Evolutionary conservation across 2,797 vertebrate species (phyloP), one percentile per base, ranked within the genome.

Genomic region (Periophthalmus magnuspinnatus): DNA sequence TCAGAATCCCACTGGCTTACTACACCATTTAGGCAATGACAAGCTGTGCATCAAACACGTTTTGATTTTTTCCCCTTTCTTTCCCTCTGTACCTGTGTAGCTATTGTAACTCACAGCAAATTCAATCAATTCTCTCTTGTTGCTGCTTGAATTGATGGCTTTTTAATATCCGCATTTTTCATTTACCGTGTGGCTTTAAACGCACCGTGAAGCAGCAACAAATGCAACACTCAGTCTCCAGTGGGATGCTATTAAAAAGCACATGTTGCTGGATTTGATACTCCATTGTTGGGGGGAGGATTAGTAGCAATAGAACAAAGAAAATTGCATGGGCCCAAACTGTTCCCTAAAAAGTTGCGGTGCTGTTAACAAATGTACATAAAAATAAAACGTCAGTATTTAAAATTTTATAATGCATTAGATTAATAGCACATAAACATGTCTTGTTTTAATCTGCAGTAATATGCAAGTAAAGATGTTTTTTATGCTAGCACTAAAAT

Each of bases 141-240:
- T 83, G 70, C 74, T 59, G 64, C 33, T 22, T 74, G 76, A 88
- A 79, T 76, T 84, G 77, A 85, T 83, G 77, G 74, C 67, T 80
- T 78, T 82, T 84, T 89, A 82, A 86, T 77, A 81, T 79, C 71
- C 62, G 68, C 74, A 76, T 79, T 75, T 83, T 61, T 68, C 77
- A 82, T 89, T 89, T 86, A 84, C 81, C 67, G 76, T 68, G 62
- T 65, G 67, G 72, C 73, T 70, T 81, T 74, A 85, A 80, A 83
- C 64, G 67, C 65, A 69, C 64, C 22, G 56, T 69, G 67, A 67
- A 72, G 81, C 79, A 57, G 71, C 75, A 82, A 79, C 74, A 82
- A 17, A 67, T 67, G 71, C 58, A 65, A 59, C 13, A 16, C 65
- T 81, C 77, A 69, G 8, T 60, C 58, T 74, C 67, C 58, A 65